Evolutionary conservation across 2,888 invertebrate genomes (phyloP).

Genomic region (Hemicrepidius hirtus): DNA sequence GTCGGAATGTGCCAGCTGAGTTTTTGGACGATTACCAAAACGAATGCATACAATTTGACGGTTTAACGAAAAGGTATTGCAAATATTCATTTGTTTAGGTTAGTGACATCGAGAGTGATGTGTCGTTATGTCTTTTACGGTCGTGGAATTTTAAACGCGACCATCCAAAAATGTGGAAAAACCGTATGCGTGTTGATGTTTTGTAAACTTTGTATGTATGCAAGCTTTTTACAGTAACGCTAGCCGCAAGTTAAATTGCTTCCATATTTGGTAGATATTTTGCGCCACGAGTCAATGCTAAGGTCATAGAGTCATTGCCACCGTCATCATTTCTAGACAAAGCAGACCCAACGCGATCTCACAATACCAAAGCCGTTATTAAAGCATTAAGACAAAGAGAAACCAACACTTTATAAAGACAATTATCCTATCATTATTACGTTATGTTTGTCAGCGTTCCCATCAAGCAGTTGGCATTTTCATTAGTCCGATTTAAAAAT

Average conservation of each 20-base stretch:
- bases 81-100: conserved; percentile 42
- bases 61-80: conserved; percentile 23
- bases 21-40: conserved; percentile 30
- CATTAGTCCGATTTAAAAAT: conserved; percentile 18
- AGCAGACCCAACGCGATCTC: conserved; percentile 37
- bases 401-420: conserved; percentile 14
- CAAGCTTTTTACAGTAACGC: not conserved
- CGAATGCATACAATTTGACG: conserved; percentile 33
- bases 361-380: conserved; percentile 41
- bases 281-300: conserved; percentile 34
- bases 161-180: conserved; percentile 18
- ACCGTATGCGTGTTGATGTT: not conserved
- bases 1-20: conserved; percentile 48
- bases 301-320: conserved; percentile 48
- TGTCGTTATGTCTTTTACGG: conserved; percentile 8
- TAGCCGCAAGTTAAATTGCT: conserved; percentile 6
- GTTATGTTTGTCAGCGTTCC: conserved; percentile 23
- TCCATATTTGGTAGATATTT: conserved; percentile 38
- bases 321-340: conserved; percentile 45
- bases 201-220: conserved; percentile 8
- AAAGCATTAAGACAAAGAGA: conserved; percentile 40
- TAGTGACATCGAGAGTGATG: conserved; percentile 32
- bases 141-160: conserved; percentile 9
- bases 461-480: conserved; percentile 13
- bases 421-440: conserved; percentile 29